Evolutionary conservation across 1,140 invertebrate species (phyloP).

Genomic region (Lepidostoma basale): DNA sequence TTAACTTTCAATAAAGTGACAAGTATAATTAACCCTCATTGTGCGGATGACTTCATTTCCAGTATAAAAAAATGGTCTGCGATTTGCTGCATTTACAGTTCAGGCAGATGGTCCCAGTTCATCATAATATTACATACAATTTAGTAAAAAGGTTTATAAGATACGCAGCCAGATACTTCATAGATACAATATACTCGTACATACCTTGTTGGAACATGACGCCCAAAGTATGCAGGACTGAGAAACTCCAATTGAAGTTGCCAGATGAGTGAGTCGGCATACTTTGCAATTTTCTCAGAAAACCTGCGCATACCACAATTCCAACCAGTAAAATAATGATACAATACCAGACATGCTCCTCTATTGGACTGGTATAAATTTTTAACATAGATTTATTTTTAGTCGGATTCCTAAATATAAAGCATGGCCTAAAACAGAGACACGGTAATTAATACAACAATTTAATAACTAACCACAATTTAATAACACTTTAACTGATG

Average conservation of each 20-base stretch:
- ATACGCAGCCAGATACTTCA: too few relatives aligned
- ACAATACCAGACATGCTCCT: slow-evolving; percentile 61
- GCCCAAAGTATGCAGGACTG: slow-evolving; percentile 54
- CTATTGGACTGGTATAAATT: slow-evolving; percentile 65
- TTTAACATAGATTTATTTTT: slow-evolving; percentile 62
- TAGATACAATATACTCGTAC: background rate
- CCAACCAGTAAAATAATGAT: slow-evolving; percentile 49
- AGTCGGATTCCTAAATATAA: slow-evolving; percentile 70
- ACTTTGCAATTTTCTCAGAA: slow-evolving; percentile 29
- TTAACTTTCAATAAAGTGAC: too few relatives aligned
- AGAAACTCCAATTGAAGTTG: slow-evolving; percentile 49
- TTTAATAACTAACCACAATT: too few relatives aligned
- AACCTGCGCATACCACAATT: background rate
- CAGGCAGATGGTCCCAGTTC: too few relatives aligned
- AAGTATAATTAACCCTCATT: too few relatives aligned
- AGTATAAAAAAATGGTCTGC: too few relatives aligned
- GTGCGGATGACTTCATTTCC: too few relatives aligned
- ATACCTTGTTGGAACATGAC: slow-evolving; percentile 63
- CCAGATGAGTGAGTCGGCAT: background rate
- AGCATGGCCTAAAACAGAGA: slow-evolving; percentile 57
- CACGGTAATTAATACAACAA: too few relatives aligned
- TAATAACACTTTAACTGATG: too few relatives aligned
- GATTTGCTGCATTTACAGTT: too few relatives aligned
- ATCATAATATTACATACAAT: too few relatives aligned
- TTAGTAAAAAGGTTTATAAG: too few relatives aligned